phyloP scores from a whole-genome alignment of 2,113 vertebrate genomes.

The Girardinichthys multiradiatus region DNA sequence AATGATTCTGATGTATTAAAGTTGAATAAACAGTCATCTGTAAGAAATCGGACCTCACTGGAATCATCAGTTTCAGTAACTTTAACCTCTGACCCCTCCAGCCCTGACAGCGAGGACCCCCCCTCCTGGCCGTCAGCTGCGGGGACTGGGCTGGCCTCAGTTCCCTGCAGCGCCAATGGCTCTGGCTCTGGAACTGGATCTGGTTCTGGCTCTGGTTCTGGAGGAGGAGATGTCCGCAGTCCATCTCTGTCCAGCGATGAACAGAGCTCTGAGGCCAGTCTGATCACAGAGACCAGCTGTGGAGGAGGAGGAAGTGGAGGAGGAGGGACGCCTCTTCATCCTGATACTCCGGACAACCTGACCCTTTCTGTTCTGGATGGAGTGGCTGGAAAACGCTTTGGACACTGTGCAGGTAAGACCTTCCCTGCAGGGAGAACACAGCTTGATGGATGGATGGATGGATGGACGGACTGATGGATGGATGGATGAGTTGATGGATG shows the following conservation, averaged over 20 bases:
- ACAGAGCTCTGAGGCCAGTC: slow-evolving; percentile 83
- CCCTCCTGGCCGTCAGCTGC: slow-evolving; percentile 78
- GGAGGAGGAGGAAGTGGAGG: slow-evolving; percentile 49
- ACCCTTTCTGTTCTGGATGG: slow-evolving; percentile 86
- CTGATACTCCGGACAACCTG: slow-evolving; percentile 88
- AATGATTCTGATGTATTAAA: too few species aligned
- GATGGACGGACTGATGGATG: background rate
- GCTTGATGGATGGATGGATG: background rate
- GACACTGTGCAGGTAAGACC: slow-evolving; percentile 74
- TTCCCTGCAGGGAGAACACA: background rate
- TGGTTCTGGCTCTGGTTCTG: slow-evolving; percentile 45
- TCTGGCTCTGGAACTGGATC: slow-evolving; percentile 46
- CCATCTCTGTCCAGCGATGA: slow-evolving; percentile 84
- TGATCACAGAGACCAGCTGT: slow-evolving; percentile 65
- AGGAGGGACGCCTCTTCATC: slow-evolving; percentile 78
- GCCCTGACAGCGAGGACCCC: slow-evolving; percentile 82
- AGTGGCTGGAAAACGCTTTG: slow-evolving; percentile 82
- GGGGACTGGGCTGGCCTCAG: slow-evolving; percentile 38
- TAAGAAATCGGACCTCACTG: too few species aligned
- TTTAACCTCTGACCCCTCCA: slow-evolving; percentile 40
- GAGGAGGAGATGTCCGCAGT: slow-evolving; percentile 76
- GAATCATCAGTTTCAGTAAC: background rate
- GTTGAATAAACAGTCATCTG: too few species aligned
- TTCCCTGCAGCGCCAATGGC: slow-evolving; percentile 39
- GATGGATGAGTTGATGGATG: background rate